Evolutionary conservation across 2,113 vertebrate genomes (phyloP), one percentile per base, ranked within the genome.

Genomic region (Hiodon tergisus): DNA sequence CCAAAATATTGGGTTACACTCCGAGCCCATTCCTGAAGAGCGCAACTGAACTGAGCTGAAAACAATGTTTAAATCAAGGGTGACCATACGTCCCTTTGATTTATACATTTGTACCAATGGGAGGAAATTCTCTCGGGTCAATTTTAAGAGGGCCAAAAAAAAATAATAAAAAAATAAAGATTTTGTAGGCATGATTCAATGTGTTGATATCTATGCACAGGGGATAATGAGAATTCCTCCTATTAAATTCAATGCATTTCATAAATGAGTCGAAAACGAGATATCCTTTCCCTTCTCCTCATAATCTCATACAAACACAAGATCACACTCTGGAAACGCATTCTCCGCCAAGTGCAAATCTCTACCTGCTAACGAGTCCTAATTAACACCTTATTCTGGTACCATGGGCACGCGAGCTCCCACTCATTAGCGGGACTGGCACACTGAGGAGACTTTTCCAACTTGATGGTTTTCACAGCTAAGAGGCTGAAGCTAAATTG

Each of bases 351-450:
- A 71, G 69, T 63, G 53, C 52, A 55, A 52, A 47, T n/a, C 31
- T 3, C 17, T 47, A 54, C 58, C 54, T 5, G 6, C 72, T 63
- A 73, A 78, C 69, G 73, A 78, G 47, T 61, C 58, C 76, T 61
- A 79, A 84, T 85, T 84, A 84, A 78, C 84, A 82, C 79, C 79
- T 57, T 66, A 14, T 54, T 51, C 68, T 76, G 59, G 51, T 1
- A 2, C 57, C 52, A 51, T 6, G 6, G 10, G 3, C 8, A 14
- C 48, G 31, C 3, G 6, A 2, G 77, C 4, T 72, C 63, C 62
- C n/a, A 70, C 53, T 70, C 52, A 16, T 70, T 70, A 70, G n/a
- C 16, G 31, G n/a, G 16, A 9, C 16, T 0, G 52, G 16, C n/a
- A 57, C 7, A 14, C 9, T 2, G 10, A 13, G 2, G 67, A 9